phyloP scores from a whole-genome alignment of 1,140 invertebrate genomes.

The Pteromalus puparum region DNA sequence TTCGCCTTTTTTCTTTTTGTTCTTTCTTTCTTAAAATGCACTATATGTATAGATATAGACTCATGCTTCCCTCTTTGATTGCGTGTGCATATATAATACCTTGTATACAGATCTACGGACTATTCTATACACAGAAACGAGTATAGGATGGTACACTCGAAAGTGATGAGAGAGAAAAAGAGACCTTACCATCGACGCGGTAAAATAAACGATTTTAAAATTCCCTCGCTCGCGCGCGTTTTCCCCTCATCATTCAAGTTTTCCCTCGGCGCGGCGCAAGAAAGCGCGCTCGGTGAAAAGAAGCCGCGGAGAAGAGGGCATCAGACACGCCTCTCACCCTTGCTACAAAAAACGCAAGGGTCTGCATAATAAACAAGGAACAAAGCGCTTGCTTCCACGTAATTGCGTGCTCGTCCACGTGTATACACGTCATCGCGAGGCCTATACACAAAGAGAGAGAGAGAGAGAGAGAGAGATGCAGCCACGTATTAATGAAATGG shows the following conservation, averaged over 20 bases:
- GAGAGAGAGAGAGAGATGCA: neutral
- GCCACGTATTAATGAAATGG: constrained; percentile 10
- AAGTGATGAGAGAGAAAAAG: neutral
- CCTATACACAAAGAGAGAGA: neutral
- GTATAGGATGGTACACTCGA: no score
- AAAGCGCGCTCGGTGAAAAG: no score
- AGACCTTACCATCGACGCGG: neutral
- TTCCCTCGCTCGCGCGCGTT: neutral
- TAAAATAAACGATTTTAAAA: neutral
- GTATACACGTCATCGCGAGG: no score
- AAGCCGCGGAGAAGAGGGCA: no score
- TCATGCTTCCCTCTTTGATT: neutral
- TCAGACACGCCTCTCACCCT: no score
- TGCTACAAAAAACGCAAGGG: no score
- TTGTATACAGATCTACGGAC: no score
- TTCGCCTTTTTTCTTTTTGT: constrained; percentile 19
- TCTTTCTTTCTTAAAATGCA: neutral
- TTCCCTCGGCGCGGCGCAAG: no score
- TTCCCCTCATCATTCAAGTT: neutral
- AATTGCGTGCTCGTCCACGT: neutral
- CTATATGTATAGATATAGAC: no score
- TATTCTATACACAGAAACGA: no score
- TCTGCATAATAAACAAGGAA: no score
- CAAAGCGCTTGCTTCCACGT: neutral
- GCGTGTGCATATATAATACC: no score